A percentile compares a stretch with the other conserved stretches of the same genome.
These are phyloP conservation scores for Aphaenogaster ashmeadi DNA, from an alignment of 1,140 invertebrate species.

Conservation along the genomic window DNA sequence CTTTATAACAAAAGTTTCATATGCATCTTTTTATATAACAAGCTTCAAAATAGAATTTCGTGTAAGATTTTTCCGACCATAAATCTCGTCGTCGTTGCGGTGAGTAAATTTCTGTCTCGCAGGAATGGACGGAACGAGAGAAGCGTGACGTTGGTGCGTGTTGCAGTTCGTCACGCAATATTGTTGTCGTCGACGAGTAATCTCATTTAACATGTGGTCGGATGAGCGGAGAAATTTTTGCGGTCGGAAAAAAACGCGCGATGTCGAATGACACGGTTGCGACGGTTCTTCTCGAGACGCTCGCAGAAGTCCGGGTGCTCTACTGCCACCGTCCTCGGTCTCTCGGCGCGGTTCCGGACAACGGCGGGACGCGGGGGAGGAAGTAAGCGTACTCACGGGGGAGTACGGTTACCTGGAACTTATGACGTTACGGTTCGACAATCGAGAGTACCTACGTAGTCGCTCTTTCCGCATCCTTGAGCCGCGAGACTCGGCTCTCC, in stretches of 20 bases:
- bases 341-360: conserved; percentile 35
- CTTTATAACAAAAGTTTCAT: not conserved
- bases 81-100: not conserved
- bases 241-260: not conserved
- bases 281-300: not conserved
- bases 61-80: not conserved
- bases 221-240: conserved; percentile 26
- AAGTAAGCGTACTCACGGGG: conserved; percentile 57
- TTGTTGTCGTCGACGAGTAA: conserved; percentile 32
- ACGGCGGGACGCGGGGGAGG: not conserved
- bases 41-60: not conserved
- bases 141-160: conserved; percentile 29
- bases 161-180: conserved; percentile 50
- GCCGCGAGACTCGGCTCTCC: conserved; percentile 49
- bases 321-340: not conserved
- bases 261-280: not conserved
- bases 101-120: conserved; percentile 30
- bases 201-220: conserved; percentile 33
- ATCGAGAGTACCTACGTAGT: conserved; percentile 68
- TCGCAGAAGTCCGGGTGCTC: not conserved
- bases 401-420: conserved; percentile 65
- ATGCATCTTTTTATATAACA: not conserved
- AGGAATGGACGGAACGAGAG: conserved; percentile 17
- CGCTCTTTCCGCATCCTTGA: conserved; percentile 76
- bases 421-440: conserved; percentile 74